phyloP scores from a whole-genome alignment of 2,888 invertebrate genomes.

The Sussaba pulchella region DNA sequence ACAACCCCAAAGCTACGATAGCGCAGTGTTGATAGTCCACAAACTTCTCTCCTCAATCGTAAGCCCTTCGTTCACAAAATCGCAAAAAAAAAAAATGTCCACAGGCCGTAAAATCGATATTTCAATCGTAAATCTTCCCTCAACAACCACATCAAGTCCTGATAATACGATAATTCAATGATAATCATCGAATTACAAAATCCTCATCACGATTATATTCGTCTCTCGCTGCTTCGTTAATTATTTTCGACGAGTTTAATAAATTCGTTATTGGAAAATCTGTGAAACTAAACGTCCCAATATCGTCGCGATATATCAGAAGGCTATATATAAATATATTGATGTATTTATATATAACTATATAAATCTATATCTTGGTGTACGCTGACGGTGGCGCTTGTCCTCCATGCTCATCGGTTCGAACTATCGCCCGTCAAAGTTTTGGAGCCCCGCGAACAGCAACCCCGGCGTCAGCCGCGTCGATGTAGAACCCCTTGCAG shows the following conservation, averaged over 20 bases:
- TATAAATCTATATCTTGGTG: not conserved
- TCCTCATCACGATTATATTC: not conserved
- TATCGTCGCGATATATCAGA: constrained; percentile 3
- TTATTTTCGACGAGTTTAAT: constrained; percentile 23
- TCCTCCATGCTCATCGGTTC: constrained; percentile 65
- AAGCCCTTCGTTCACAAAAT: not conserved
- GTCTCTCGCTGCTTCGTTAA: constrained; percentile 15
- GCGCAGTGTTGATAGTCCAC: not conserved
- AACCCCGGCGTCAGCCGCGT: not conserved
- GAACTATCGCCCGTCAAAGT: constrained; percentile 68
- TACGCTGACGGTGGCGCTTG: constrained; percentile 19
- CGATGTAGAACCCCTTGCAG: constrained; percentile 32
- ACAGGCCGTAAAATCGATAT: too few relatives aligned
- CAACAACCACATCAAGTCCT: too few relatives aligned
- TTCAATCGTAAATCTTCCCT: too few relatives aligned
- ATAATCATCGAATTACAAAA: too few relatives aligned
- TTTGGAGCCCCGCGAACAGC: constrained; percentile 48
- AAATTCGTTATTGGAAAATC: constrained; percentile 5
- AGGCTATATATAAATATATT: constrained; percentile 18
- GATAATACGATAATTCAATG: too few relatives aligned
- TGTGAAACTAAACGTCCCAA: constrained; percentile 15
- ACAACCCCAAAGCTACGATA: not conserved
- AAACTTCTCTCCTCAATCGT: not conserved
- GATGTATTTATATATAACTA: constrained; percentile 7
- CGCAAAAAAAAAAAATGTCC: too few relatives aligned